Evolutionary conservation across 1,140 invertebrate species (phyloP), one percentile per base, ranked within the genome.

Genomic region (Drosophila orosa): DNA sequence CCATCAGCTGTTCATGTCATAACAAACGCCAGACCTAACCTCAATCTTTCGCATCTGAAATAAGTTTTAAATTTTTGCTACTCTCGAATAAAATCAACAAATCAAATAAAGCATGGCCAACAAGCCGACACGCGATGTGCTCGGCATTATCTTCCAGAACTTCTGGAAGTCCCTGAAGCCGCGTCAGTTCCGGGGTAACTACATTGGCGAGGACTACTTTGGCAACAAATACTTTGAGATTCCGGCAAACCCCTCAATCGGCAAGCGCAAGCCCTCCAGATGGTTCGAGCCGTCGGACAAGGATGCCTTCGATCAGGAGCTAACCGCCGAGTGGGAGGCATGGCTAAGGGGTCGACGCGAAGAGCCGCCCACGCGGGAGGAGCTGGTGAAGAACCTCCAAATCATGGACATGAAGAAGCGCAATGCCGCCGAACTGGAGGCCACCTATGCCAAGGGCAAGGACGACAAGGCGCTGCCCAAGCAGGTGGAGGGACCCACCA

Each of bases 201-300:
- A 92, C 0, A 93, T 93, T 50, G 96, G 96, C 15, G 94, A 94
- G 86, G 97, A 98, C 92, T 94, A 95, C 78, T 94, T 95, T 84
- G 96, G 96, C 2, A 97, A 96, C 82, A 95, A 95, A 83, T 98
- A 97, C 91, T 98, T 93, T 90, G 96, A 98, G 93, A 95, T 95
- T 59, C 94, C 94, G 17, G 92, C 94, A 44, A 92, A 95, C 91
- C 93, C 94, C 3, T 92, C 93, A 22, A 91, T 92, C 37, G 94
- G 93, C 0, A 95, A 94, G 83, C 93, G 94, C 44, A 95, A 93
- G 75, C 78, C 94, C 1, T 93, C 93, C 1, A 92, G 97, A 57
- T 97, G 94, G 94, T 97, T 96, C 92, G 94, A 94, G 61, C 95
- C 96, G 1, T 84, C 92, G 0, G 92, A 93, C 19, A 94, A 94